Base-by-base conservation (phyloP, 1,140 invertebrate species). In the Polyergus mexicanus region DNA sequence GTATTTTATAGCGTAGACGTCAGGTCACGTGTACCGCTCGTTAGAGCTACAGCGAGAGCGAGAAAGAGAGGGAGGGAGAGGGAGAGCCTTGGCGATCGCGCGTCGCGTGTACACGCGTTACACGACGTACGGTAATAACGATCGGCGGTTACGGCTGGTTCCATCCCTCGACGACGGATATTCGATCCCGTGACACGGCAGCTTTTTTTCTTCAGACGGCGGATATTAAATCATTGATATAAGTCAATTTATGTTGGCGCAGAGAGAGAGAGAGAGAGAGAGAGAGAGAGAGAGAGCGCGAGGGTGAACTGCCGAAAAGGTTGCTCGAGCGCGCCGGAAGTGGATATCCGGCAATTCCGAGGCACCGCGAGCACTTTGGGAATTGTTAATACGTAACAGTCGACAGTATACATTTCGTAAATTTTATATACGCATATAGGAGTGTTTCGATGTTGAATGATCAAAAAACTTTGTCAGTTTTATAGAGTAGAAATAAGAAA, bases 21-120 rank as follows among this genome's bases (percentile, higher is more conserved):
- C 89, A 88, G 89, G 91, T 92, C 92, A 92, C 92, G 92, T 93
- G 92, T 93, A 92, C 89, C 90, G 86, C 91, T 93, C 91, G 91
- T 89, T 89, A 89, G 58, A 89, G 56, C n/a, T 32, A 32, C 3
- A 11, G 47, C 19, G 47, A 51, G 16, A 51, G 47, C 19, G 47
- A 16, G 47, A 13, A 13, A 51, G 13, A 51, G 47, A 4, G 44
- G 16, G 41, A 11, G 1, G 11, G 41, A 44, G 13, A 47, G 44
- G 3, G 13, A 47, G 71, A 85, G 77, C 58, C 19, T 56, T n/a
- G 47, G 58, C 74, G 44, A 47, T 47, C 44, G 44, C 60, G 38
- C 78, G 16, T 58, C 63, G 72, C 78, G 62, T 60, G 25, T 66
- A 54, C 78, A 60, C 69, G 76, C 66, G 81, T 81, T 80, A 83